A percentile compares a stretch with the other conserved stretches of the same genome.
Evolutionary conservation across 2,888 invertebrate species (phyloP).

Genomic region (Onchidella celtica): DNA sequence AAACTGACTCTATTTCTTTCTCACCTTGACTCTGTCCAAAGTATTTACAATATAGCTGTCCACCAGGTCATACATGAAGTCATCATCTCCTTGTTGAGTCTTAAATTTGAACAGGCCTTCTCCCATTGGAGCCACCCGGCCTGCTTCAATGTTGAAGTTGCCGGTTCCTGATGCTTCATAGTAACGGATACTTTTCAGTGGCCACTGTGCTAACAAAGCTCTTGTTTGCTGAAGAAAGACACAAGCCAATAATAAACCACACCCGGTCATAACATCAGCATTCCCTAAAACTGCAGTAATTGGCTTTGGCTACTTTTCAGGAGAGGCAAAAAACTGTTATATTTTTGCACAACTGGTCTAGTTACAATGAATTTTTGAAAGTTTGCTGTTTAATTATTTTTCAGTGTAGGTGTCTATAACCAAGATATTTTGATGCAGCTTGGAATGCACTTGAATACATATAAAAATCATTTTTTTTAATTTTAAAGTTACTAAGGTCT

Average conservation of each 20-base stretch:
- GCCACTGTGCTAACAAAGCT: constrained; percentile 78
- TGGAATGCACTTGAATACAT: too few species aligned
- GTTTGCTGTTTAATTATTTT: too few species aligned
- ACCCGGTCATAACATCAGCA: not conserved
- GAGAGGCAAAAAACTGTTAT: too few species aligned
- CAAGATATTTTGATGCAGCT: too few species aligned
- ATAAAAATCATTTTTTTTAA: too few species aligned
- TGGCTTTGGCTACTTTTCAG: too few species aligned
- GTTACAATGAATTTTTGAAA: too few species aligned
- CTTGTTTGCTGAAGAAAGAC: constrained; percentile 58
- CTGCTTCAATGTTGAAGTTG: constrained; percentile 75
- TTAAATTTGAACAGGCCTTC: constrained; percentile 76
- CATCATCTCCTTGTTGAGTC: constrained; percentile 70
- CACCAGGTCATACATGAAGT: constrained; percentile 72
- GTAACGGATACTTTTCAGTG: constrained; percentile 76
- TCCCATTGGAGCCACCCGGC: constrained; percentile 77
- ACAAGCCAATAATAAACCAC: not conserved
- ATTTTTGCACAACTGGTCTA: too few species aligned
- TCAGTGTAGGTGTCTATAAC: too few species aligned
- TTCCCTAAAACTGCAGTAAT: too few species aligned
- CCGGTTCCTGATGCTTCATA: constrained; percentile 76
- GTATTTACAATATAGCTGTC: constrained; percentile 71
- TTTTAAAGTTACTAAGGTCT: too few species aligned
- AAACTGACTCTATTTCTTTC: too few species aligned
- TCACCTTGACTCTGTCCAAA: constrained; percentile 55